A percentile compares a stretch with the other conserved stretches of the same genome.
phyloP scores from a whole-genome alignment of 2,888 invertebrate species.

The Sarcophaga variegata region DNA sequence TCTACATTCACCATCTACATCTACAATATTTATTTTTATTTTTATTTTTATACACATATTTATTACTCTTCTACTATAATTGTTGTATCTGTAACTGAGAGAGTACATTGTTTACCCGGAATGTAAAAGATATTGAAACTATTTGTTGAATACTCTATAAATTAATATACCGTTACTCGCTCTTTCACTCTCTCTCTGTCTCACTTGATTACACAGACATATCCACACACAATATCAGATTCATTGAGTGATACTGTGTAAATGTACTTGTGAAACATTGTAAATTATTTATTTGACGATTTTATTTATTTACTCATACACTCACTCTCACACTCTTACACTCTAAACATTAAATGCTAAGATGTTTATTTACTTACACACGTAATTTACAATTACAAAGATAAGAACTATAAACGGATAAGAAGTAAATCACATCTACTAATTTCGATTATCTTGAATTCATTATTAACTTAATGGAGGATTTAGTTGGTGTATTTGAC shows the following conservation, averaged over 20 bases:
- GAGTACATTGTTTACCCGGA: constrained; percentile 27
- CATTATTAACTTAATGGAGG: too few relatives aligned
- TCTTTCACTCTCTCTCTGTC: too few relatives aligned
- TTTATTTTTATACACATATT: background rate
- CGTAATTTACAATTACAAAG: constrained; percentile 54
- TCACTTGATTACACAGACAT: background rate
- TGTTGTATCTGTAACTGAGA: constrained; percentile 3
- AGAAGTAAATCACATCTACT: too few relatives aligned
- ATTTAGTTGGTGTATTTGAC: too few relatives aligned
- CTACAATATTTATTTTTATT: background rate
- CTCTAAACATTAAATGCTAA: background rate
- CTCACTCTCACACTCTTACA: background rate
- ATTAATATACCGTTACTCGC: constrained; percentile 38
- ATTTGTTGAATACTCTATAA: constrained; percentile 56
- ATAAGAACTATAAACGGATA: background rate
- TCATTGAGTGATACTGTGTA: constrained; percentile 50
- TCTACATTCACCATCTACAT: background rate
- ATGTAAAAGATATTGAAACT: constrained; percentile 46
- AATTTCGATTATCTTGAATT: too few relatives aligned
- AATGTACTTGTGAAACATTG: constrained; percentile 59
- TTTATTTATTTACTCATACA: constrained; percentile 40
- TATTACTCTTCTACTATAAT: background rate
- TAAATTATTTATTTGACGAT: constrained; percentile 61
- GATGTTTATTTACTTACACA: constrained; percentile 50
- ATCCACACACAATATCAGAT: background rate